These are phyloP conservation scores for Catharus ustulatus DNA, from an alignment of 2,797 vertebrate species.

Conservation along the genomic window DNA sequence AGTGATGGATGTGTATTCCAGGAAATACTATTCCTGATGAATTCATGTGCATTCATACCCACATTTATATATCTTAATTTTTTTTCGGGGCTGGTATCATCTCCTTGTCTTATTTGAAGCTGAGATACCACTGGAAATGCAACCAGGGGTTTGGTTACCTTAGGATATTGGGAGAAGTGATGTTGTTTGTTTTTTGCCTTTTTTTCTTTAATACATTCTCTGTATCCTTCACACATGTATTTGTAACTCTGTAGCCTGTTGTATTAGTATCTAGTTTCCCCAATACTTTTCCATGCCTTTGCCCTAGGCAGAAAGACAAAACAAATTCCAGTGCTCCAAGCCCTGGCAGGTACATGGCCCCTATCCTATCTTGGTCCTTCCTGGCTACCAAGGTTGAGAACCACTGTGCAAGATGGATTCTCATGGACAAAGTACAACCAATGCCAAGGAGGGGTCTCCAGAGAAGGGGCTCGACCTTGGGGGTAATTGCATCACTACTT, in stretches of 20 bases:
- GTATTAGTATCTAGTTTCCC: neutral
- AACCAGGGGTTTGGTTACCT: neutral
- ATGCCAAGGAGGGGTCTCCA: neutral
- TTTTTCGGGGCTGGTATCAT: neutral
- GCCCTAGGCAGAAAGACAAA: neutral
- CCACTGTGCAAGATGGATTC: too few relatives aligned
- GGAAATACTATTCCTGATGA: neutral
- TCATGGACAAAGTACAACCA: too few relatives aligned
- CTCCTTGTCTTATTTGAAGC: neutral
- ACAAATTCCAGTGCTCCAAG: neutral
- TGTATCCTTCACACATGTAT: neutral
- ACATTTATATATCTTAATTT: neutral
- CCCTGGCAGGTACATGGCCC: neutral
- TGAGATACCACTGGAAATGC: neutral
- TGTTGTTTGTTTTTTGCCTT: rapidly evolving
- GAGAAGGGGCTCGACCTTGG: neutral
- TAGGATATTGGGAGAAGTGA: neutral
- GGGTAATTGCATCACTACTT: neutral
- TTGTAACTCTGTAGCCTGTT: neutral
- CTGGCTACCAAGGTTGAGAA: neutral
- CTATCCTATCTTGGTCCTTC: rapidly evolving
- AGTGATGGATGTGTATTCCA: neutral
- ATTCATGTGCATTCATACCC: rapidly evolving
- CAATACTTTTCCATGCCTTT: neutral
- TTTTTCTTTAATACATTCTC: neutral